Conservation (phyloP, 1,140 invertebrate species). For the Chrysoperla carnea region DNA sequence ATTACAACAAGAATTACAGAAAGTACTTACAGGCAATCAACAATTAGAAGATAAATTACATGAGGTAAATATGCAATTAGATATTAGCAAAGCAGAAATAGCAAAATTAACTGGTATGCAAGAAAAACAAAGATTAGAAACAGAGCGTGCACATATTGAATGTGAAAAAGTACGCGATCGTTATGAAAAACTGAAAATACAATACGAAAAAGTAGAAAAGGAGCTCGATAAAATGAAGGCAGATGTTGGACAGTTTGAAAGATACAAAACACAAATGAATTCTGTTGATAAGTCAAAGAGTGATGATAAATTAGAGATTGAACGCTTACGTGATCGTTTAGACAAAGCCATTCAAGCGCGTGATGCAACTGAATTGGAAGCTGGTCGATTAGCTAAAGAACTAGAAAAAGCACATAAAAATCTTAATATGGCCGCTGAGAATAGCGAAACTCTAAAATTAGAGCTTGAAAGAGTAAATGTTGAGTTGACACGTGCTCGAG, state of each 20-base stretch:
- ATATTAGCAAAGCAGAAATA: slow-evolving; percentile 59
- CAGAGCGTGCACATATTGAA: slow-evolving; percentile 66
- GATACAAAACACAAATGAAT: slow-evolving; percentile 38
- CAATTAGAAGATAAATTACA: slow-evolving; percentile 61
- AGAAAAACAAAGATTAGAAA: slow-evolving; percentile 57
- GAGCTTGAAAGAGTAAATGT: slow-evolving; percentile 67
- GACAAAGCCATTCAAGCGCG: slow-evolving; percentile 65
- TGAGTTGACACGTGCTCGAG: slow-evolving; percentile 60
- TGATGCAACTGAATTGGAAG: slow-evolving; percentile 68
- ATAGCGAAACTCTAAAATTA: slow-evolving; percentile 56
- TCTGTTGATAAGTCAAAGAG: slow-evolving; percentile 39
- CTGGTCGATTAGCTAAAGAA: slow-evolving; percentile 67
- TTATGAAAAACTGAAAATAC: slow-evolving; percentile 60
- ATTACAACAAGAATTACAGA: slow-evolving; percentile 55
- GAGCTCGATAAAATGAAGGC: slow-evolving; percentile 55
- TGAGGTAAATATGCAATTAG: slow-evolving; percentile 60
- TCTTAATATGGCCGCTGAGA: slow-evolving; percentile 62
- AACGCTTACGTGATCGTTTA: slow-evolving; percentile 65
- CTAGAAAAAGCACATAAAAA: slow-evolving; percentile 70
- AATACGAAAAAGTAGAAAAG: slow-evolving; percentile 47
- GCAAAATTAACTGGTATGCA: slow-evolving; percentile 46
- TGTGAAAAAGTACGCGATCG: slow-evolving; percentile 69
- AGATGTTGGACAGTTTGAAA: slow-evolving; percentile 48
- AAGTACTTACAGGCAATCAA: slow-evolving; percentile 38
- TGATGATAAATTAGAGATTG: slow-evolving; percentile 50